Evolutionary conservation across 1,140 invertebrate species (phyloP), one percentile per base, ranked within the genome.

Genomic region (Mamestra configurata): DNA sequence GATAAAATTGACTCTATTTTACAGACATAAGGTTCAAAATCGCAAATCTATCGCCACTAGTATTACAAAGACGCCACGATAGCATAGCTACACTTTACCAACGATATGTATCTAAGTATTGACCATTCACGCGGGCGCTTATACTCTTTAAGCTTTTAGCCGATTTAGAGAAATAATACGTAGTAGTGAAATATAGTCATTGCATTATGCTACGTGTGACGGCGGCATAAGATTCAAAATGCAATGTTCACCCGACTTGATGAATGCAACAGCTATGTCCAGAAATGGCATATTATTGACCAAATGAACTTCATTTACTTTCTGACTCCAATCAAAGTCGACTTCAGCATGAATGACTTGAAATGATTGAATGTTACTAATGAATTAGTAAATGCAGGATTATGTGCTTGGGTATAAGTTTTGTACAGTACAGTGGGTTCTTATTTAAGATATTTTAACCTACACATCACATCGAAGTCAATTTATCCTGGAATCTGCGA

Each of bases 71-170:
- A 68, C 51, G 59, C 61, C 53, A 77, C 53, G 43, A 81, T 72
- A 61, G 53, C 55, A 61, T 73, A 81, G 77, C 71, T 61, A 78
- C 77, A 75, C 35, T 82, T 72, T 70, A 79, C 64, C 79, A 77
- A 80, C 84, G 85, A 86, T 84, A 86, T 86, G 85, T 86, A 83
- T 84, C 76, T 81, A 84, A 82, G 72, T 84, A 76, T 82, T 81
- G 77, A 66, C 77, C 79, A 71, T 79, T 72, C 80, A 79, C 76
- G 57, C 72, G 46, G 46, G 76, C 75, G 53, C 59, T 40, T 73
- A 40, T 68, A 71, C 27, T 49, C 53, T 57, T n/a, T 57, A 73
- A 73, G 71, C 71, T 57, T 55, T 72, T 51, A 61, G 55, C 35
- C 37, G 31, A 72, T 72, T 43, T 43, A 53, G 68, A 40, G 43